phyloP scores from a whole-genome alignment of 2,797 vertebrate species.

The Eulemur albifrons region DNA sequence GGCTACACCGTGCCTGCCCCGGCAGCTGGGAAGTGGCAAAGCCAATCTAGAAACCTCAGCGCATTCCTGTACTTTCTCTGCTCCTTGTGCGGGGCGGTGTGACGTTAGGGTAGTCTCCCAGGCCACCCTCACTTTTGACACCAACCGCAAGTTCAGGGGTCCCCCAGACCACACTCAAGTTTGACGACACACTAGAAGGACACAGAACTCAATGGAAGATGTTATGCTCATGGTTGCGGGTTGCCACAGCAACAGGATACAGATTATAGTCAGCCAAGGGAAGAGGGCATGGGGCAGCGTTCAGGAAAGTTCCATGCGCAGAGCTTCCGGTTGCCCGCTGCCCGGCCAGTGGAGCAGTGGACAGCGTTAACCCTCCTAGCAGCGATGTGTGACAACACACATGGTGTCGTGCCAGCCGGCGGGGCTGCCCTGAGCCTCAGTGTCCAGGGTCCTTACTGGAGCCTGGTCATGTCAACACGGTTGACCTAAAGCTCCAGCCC shows the following conservation, averaged over 20 bases:
- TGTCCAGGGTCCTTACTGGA: not conserved
- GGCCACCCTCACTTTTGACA: not conserved
- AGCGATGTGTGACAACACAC: accelerated
- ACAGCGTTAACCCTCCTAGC: accelerated
- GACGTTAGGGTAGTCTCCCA: not conserved
- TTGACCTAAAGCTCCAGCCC: not conserved
- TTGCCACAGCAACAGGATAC: not conserved
- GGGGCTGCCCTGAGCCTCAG: not conserved
- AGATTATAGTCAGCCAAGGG: not conserved
- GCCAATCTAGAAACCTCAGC: not conserved
- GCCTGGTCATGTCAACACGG: accelerated
- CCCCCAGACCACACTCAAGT: not conserved
- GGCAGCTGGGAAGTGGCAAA: not conserved
- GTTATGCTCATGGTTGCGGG: accelerated
- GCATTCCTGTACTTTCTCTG: accelerated
- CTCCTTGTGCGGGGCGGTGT: not conserved
- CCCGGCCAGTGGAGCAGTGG: accelerated
- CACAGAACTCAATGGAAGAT: not conserved
- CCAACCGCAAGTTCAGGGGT: not conserved
- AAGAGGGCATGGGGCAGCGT: not conserved
- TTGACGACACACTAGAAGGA: not conserved
- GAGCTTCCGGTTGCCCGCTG: not conserved
- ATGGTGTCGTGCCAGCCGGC: accelerated
- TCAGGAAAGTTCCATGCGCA: not conserved
- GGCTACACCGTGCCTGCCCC: not conserved